Evolutionary conservation across 2,888 invertebrate species (phyloP).

Genomic region (Polyommatus icarus): DNA sequence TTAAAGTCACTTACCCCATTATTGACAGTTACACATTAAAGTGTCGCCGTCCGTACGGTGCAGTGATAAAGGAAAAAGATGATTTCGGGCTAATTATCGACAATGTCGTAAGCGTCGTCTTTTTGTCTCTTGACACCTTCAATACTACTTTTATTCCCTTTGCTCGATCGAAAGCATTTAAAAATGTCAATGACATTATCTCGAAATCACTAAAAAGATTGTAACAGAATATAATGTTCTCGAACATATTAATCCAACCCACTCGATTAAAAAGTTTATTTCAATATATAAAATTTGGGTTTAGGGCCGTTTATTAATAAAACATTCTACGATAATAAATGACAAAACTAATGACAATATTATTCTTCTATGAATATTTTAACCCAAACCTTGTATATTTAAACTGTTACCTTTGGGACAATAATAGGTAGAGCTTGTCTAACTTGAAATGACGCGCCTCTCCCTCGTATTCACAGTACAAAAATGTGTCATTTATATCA

Average conservation of each 20-base stretch:
- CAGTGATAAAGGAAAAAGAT: slow-evolving; percentile 73
- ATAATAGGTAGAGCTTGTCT: neutral
- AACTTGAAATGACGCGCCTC: no score
- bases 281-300: neutral
- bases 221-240: slow-evolving; percentile 33
- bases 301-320: slow-evolving; percentile 4
- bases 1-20: slow-evolving; percentile 38
- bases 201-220: slow-evolving; percentile 37
- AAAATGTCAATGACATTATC: slow-evolving; percentile 41
- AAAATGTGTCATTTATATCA: no score
- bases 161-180: slow-evolving; percentile 46
- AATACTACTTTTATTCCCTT: slow-evolving; percentile 61
- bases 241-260: slow-evolving; percentile 33
- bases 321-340: neutral
- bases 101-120: slow-evolving; percentile 57
- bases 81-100: slow-evolving; percentile 76
- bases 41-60: slow-evolving; percentile 52
- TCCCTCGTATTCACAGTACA: no score
- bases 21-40: slow-evolving; percentile 42
- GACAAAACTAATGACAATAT: slow-evolving; percentile 10
- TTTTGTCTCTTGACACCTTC: slow-evolving; percentile 73
- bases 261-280: slow-evolving; percentile 23
- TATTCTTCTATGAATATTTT: slow-evolving; percentile 14
- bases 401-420: neutral
- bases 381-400: neutral